Base-by-base conservation (phyloP, 2,888 invertebrate genomes). In the Allacma fusca region DNA sequence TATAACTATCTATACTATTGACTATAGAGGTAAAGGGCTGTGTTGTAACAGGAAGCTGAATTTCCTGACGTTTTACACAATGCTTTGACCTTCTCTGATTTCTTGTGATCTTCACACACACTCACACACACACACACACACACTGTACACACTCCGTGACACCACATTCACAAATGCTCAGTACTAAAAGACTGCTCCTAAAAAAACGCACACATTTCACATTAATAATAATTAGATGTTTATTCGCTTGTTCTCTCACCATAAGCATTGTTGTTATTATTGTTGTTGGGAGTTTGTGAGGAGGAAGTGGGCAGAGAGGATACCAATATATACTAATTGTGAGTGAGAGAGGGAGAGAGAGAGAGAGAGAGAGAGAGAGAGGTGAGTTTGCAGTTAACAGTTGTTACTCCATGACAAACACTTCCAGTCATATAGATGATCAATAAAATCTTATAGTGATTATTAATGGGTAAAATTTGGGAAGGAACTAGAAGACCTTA, bases 1-100 rank as follows among this genome's bases (percentile, higher is more conserved):
- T 12, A 29, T 68, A 68, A 68, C 40, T 68, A 68, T 13, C 16
- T 19, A n/a, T 24, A 21, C 19, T 13, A 4, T 21, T n/a, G n/a
- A 16, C 26, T 7, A 7, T n/a, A 68, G 13, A 34, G 68, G 21
- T 24, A 40, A 26, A 68, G 9, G 62, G n/a, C 24, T 62, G n/a
- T 62, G 24, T 24, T 24, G 16, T 26, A 62, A 62, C 62, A 62
- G 62, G 62, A 62, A 62, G 62, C 62, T 62, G 62, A 24, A 62
- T 62, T 62, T 62, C 62, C 62, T 62, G 62, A 62, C 62, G 16
- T 62, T 62, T 62, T 62, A 24, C 24, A 62, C 62, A 62, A 62
- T 62, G 24, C 62, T 62, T 62, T 62, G 62, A 62, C 62, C 62
- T 62, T 62, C 62, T 62, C 62, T 62, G 50, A 62, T 62, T 62